Evolutionary conservation across 2,888 invertebrate genomes (phyloP).

Genomic region (Oasisia sp.): DNA sequence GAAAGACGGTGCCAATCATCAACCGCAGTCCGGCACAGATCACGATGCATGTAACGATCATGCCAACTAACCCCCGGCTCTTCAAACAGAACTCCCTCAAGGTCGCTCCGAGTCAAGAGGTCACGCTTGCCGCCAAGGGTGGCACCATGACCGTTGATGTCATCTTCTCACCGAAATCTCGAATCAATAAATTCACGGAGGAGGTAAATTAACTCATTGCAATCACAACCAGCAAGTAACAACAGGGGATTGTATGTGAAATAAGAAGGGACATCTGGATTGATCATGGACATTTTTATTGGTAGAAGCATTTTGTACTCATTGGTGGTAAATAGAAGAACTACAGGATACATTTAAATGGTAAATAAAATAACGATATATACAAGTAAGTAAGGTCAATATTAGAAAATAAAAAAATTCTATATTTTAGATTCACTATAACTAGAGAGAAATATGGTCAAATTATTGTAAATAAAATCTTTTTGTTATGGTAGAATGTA

Average conservation of each 20-base stretch:
- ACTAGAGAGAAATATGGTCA: too few species aligned
- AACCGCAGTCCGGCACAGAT: conserved; percentile 64
- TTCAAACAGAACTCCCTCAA: conserved; percentile 55
- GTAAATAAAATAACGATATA: neutral
- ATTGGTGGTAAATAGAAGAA: too few species aligned
- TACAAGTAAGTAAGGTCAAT: neutral
- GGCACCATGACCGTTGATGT: conserved; percentile 61
- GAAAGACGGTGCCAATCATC: conserved; percentile 59
- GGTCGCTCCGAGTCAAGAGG: conserved; percentile 53
- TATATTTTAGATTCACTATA: too few species aligned
- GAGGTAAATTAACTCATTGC: conserved; percentile 51
- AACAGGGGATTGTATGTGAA: neutral
- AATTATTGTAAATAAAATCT: neutral
- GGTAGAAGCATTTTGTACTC: too few species aligned
- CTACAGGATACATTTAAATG: too few species aligned
- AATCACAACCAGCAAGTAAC: neutral
- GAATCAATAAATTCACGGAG: conserved; percentile 64
- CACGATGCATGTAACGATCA: conserved; percentile 60
- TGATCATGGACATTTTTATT: too few species aligned
- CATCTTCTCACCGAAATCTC: conserved; percentile 56
- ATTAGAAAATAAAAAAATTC: too few species aligned
- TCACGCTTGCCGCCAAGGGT: conserved; percentile 57
- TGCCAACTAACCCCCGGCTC: conserved; percentile 55
- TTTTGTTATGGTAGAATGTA: neutral
- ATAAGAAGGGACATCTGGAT: too few species aligned